Percentiles rank a stretch among this genome's conserved stretches.
Conservation (phyloP, 2,113 vertebrate genomes). For the Nothoprocta pentlandii region DNA sequence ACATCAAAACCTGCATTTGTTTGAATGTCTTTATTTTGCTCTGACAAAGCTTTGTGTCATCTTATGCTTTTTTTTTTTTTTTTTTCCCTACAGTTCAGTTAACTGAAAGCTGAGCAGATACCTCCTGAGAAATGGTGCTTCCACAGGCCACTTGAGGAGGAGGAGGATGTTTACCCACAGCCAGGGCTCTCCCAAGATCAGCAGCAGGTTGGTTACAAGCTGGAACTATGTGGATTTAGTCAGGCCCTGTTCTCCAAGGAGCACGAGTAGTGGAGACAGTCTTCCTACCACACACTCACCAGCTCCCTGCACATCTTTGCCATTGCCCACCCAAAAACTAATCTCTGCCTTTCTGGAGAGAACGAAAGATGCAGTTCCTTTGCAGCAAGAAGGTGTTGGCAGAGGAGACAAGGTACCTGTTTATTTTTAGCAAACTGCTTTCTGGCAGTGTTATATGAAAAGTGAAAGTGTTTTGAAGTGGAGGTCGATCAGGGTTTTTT, state of each 20-base stretch:
- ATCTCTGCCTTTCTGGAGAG: neutral
- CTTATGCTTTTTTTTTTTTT: neutral
- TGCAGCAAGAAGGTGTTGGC: neutral
- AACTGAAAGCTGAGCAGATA: neutral
- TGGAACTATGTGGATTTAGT: neutral
- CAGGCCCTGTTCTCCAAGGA: neutral
- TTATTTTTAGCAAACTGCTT: constrained; percentile 23
- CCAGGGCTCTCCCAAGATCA: neutral
- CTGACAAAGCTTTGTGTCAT: neutral
- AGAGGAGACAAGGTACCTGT: neutral
- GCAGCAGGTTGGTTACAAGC: neutral
- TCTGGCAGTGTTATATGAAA: neutral
- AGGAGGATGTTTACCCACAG: neutral
- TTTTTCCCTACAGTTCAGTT: neutral
- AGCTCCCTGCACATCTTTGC: neutral
- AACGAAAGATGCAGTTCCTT: rapidly evolving
- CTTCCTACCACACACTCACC: rapidly evolving
- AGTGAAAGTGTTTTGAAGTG: neutral
- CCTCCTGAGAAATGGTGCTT: neutral
- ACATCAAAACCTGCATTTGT: neutral
- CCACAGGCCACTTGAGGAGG: rapidly evolving
- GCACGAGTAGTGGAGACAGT: neutral
- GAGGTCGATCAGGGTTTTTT: neutral
- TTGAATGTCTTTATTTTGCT: neutral
- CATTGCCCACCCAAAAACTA: neutral